phyloP scores from a whole-genome alignment of 1,140 invertebrate genomes.

The Leucophenga varia region DNA sequence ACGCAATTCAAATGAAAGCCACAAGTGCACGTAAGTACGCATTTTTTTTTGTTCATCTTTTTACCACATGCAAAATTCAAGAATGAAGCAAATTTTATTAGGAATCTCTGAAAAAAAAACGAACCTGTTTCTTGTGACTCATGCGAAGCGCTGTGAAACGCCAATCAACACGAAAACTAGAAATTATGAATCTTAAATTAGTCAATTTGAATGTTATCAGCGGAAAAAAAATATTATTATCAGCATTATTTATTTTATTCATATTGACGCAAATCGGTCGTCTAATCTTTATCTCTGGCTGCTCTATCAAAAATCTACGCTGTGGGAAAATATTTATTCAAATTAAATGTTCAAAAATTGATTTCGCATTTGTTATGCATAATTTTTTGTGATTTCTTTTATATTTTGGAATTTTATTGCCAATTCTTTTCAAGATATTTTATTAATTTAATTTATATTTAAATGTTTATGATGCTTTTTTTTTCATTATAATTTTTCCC shows the following conservation, averaged over 20 bases:
- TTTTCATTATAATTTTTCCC: constrained; percentile 33
- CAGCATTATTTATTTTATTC: constrained; percentile 6
- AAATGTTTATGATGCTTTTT: constrained; percentile 37
- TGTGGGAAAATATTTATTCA: constrained; percentile 50
- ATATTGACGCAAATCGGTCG: constrained; percentile 29
- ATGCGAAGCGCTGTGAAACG: constrained; percentile 22
- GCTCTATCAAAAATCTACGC: constrained; percentile 5
- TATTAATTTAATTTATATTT: constrained; percentile 48
- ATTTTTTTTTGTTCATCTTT: no score
- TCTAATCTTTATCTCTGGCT: constrained; percentile 8
- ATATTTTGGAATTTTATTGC: background rate
- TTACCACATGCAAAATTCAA: constrained; percentile 14
- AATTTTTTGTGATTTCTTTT: constrained; percentile 37
- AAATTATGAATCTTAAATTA: constrained; percentile 46
- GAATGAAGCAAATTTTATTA: constrained; percentile 7
- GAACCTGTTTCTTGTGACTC: constrained; percentile 24
- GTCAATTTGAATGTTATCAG: no score
- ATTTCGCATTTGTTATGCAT: constrained; percentile 41
- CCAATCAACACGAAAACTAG: constrained; percentile 33
- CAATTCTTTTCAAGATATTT: constrained; percentile 24
- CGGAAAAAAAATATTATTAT: no score
- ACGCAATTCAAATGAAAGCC: no score
- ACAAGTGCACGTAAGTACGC: no score
- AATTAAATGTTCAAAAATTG: constrained; percentile 25
- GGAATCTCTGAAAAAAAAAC: constrained; percentile 26